Evolutionary conservation across 2,888 invertebrate species (phyloP).

Genomic region (Phyllotreta cruciferae): DNA sequence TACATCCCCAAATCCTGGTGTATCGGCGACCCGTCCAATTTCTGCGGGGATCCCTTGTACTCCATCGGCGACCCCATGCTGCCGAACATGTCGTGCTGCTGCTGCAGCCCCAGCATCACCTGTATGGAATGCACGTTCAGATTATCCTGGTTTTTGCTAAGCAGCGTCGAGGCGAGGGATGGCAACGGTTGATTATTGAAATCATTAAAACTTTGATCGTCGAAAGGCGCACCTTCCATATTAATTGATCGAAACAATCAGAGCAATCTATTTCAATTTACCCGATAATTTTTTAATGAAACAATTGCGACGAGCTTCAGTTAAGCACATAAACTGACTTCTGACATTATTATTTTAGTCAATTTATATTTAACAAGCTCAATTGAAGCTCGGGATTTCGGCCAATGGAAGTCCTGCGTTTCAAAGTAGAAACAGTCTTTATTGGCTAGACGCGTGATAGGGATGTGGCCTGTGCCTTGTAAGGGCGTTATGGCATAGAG

Average conservation of each 20-base stretch:
- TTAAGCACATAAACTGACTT: constrained; percentile 52
- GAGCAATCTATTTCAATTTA: constrained; percentile 56
- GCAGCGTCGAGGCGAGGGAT: constrained; percentile 56
- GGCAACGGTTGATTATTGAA: constrained; percentile 68
- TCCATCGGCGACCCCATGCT: constrained; percentile 61
- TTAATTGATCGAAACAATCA: constrained; percentile 54
- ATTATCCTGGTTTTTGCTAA: constrained; percentile 58
- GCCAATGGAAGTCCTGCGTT: constrained; percentile 48
- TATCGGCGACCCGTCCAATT: constrained; percentile 58
- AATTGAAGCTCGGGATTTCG: constrained; percentile 50
- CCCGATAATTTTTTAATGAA: constrained; percentile 50
- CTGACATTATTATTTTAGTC: constrained; percentile 61
- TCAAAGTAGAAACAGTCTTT: constrained; percentile 32
- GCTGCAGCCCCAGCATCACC: constrained; percentile 71
- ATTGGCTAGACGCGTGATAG: constrained; percentile 44
- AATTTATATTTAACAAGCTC: constrained; percentile 63
- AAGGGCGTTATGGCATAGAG: constrained; percentile 24
- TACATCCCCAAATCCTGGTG: constrained; percentile 58
- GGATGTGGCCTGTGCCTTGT: constrained; percentile 40
- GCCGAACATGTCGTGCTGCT: constrained; percentile 60
- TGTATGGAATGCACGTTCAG: constrained; percentile 71
- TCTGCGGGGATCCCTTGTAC: constrained; percentile 61
- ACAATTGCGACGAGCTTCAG: constrained; percentile 45
- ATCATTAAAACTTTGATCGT: constrained; percentile 82
- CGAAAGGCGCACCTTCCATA: constrained; percentile 76